phyloP scores from a whole-genome alignment of 1,140 invertebrate genomes.

The Phortica variegata region DNA sequence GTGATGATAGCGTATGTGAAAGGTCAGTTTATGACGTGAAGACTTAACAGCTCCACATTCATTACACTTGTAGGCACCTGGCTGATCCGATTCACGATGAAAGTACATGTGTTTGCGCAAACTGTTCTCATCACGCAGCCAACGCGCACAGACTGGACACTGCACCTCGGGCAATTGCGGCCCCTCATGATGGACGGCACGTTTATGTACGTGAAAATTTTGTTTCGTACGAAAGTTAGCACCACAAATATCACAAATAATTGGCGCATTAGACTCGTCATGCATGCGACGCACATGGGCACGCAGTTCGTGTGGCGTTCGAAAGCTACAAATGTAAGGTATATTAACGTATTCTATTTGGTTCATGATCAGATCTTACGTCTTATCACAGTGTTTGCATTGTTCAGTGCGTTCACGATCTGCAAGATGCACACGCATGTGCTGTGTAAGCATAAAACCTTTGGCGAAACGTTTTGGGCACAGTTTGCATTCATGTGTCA shows the following conservation, averaged over 20 bases:
- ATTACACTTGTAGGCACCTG: slow-evolving; percentile 25
- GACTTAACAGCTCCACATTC: slow-evolving; percentile 26
- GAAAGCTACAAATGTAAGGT: slow-evolving; percentile 16
- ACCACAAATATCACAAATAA: slow-evolving; percentile 33
- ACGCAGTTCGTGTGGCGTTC: slow-evolving; percentile 17
- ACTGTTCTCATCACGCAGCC: slow-evolving; percentile 28
- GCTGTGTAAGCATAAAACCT: slow-evolving; percentile 21
- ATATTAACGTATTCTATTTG: background rate
- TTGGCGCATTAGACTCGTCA: slow-evolving; percentile 25
- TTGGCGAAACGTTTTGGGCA: slow-evolving; percentile 33
- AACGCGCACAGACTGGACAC: slow-evolving; percentile 22
- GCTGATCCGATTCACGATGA: slow-evolving; percentile 24
- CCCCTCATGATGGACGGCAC: slow-evolving; percentile 25
- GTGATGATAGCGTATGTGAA: slow-evolving; percentile 30
- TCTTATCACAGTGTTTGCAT: slow-evolving; percentile 28
- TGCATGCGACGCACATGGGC: slow-evolving; percentile 29
- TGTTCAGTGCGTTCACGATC: slow-evolving; percentile 25
- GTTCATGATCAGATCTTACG: too few species aligned
- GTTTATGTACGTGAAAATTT: slow-evolving; percentile 31
- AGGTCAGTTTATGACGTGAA: slow-evolving; percentile 18
- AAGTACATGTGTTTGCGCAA: slow-evolving; percentile 31
- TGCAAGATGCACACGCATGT: slow-evolving; percentile 20
- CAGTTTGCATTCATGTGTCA: slow-evolving; percentile 25
- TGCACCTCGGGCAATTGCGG: slow-evolving; percentile 27
- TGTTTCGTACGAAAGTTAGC: slow-evolving; percentile 30